A percentile compares a stretch with the other conserved stretches of the same genome.
These are phyloP conservation scores for Orthonevra nobilis DNA, from an alignment of 2,888 invertebrate species.

Conservation along the genomic window DNA sequence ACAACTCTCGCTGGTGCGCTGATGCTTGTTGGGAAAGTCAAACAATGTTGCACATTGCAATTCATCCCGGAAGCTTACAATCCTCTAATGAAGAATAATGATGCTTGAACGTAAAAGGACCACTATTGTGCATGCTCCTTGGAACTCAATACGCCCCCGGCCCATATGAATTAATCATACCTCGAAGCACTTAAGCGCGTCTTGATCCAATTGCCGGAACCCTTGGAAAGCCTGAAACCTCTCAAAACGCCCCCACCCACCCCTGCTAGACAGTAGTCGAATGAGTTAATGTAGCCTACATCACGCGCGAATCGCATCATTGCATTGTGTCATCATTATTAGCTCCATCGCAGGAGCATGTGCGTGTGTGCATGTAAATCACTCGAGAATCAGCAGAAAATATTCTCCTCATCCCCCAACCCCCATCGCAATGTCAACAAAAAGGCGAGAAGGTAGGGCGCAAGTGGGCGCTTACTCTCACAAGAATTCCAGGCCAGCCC, in stretches of 20 bases:
- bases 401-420: slow-evolving; percentile 5
- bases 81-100: slow-evolving; percentile 51
- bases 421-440: background rate
- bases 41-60: slow-evolving; percentile 31
- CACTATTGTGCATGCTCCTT: background rate
- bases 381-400: slow-evolving; percentile 61
- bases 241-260: background rate
- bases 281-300: slow-evolving; percentile 49
- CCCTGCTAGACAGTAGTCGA: too few species aligned
- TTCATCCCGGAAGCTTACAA: slow-evolving; percentile 45
- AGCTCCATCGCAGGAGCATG: slow-evolving; percentile 19
- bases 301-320: slow-evolving; percentile 53
- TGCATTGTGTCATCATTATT: slow-evolving; percentile 60
- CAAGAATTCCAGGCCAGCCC: slow-evolving; percentile 6
- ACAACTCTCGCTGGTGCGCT: background rate
- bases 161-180: slow-evolving; percentile 48
- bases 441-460: background rate
- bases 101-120: slow-evolving; percentile 30
- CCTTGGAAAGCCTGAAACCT: slow-evolving; percentile 6
- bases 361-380: slow-evolving; percentile 37
- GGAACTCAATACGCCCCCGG: background rate
- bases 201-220: slow-evolving; percentile 57
- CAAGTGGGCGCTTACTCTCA: too few species aligned
- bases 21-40: background rate
- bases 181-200: slow-evolving; percentile 46